Base-by-base conservation (phyloP, 2,888 invertebrate species). In the Drosophila testacea region DNA sequence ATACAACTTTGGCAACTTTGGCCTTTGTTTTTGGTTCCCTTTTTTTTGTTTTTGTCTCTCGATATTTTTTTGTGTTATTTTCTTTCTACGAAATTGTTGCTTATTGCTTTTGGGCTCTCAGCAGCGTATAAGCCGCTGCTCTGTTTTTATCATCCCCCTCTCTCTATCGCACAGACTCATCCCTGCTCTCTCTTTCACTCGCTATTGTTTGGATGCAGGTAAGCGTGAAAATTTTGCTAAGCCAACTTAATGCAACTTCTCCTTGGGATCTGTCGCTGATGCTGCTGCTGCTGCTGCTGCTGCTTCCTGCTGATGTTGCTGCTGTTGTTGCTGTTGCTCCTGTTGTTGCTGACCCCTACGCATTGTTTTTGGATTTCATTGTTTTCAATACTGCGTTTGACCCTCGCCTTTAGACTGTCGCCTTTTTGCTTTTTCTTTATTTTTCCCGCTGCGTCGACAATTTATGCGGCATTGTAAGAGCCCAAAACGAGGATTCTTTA, bases 151-250 rank as follows among this genome's bases (percentile, higher is more conserved):
- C 54, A 27, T 48, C 34, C 22, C 34, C 34, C 44, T 47, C 10
- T 46, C 10, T 4, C 22, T 9, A 34, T 10, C 6, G 10, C 13
- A 13, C 6, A 3, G n/a, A 27, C 22, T 10, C 10, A 11, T 39
- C 22, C 6, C 4, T 10, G 16, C 50, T 13, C n/a, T 39, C n/a
- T 13, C 13, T 22, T 30, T 28, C 4, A 9, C 30, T 1, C 48
- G 16, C 22, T 73, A 79, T 65, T 75, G 41, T 79, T 69, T 69
- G 76, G 68, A 78, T 69, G 82, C 78, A 90, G 78, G 81, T 83
- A 79, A 88, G 90, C 89, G 87, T 90, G 76, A 88, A 90, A 82
- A 79, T 79, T 79, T 82, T 85, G 86, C 86, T 85, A 89, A 85
- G 90, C 85, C 90, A 82, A 78, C 76, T 78, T 88, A 89, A 89